Evolutionary conservation across 1,140 invertebrate species (phyloP).

Genomic region (Cyclargus thomasi): DNA sequence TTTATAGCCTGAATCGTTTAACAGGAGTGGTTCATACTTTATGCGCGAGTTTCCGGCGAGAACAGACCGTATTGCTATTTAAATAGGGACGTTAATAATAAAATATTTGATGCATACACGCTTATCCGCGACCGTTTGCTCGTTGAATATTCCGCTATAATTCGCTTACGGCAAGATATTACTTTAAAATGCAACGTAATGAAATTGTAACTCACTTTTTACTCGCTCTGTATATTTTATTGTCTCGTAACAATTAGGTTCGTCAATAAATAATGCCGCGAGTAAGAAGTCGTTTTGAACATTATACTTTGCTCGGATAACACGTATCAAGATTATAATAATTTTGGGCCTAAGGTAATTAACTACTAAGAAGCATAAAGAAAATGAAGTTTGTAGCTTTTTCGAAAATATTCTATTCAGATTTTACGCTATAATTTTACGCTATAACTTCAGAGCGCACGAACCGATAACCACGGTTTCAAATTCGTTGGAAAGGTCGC

Average conservation of each 20-base stretch:
- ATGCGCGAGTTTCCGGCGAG: slow-evolving; percentile 50
- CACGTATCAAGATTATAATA: too few species aligned
- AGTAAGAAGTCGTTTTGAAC: too few species aligned
- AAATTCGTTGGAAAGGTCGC: too few species aligned
- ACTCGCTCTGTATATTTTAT: slow-evolving; percentile 14
- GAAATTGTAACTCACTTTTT: slow-evolving; percentile 32
- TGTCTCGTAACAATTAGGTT: slow-evolving; percentile 5
- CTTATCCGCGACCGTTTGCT: slow-evolving; percentile 50
- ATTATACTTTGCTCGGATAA: too few species aligned
- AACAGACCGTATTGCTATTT: slow-evolving; percentile 53
- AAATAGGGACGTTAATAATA: slow-evolving; percentile 59
- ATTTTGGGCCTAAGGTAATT: too few species aligned
- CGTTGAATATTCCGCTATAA: slow-evolving; percentile 63
- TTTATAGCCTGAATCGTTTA: slow-evolving; percentile 53
- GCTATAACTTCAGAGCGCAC: too few species aligned
- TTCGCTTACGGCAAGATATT: slow-evolving; percentile 51
- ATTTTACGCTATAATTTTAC: too few species aligned
- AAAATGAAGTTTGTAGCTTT: too few species aligned
- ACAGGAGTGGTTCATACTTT: slow-evolving; percentile 53
- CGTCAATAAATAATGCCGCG: neutral
- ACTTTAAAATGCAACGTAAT: slow-evolving; percentile 47
- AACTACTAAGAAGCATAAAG: too few species aligned
- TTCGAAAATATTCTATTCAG: too few species aligned
- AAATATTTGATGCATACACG: slow-evolving; percentile 58
- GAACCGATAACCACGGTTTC: too few species aligned